Evolutionary conservation across 2,113 vertebrate species (phyloP).

Genomic region (Passer montanus): DNA sequence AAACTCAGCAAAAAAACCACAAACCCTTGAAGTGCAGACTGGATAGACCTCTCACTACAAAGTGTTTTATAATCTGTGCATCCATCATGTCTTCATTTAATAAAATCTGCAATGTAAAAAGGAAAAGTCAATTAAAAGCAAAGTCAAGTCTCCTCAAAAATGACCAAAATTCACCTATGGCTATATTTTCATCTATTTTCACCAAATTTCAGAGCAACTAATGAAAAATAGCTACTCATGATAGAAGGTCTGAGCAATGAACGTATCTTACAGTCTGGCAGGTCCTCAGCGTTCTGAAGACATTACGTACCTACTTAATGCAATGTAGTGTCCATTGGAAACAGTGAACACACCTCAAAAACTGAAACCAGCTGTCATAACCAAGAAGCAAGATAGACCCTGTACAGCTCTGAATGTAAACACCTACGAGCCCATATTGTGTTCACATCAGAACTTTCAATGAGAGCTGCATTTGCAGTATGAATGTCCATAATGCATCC

Average conservation of each 20-base stretch:
- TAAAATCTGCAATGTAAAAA: background rate
- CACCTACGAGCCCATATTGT: rapidly evolving
- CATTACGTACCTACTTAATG: background rate
- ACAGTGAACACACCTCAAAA: background rate
- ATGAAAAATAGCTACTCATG: background rate
- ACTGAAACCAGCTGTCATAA: background rate
- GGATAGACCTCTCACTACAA: background rate
- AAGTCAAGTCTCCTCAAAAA: background rate
- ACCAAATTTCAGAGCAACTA: background rate
- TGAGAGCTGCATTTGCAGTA: background rate
- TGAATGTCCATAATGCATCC: background rate
- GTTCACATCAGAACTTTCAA: background rate
- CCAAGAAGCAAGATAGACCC: background rate
- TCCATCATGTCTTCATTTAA: background rate
- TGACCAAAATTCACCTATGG: background rate
- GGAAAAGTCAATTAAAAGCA: background rate
- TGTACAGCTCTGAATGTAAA: background rate
- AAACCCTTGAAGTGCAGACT: background rate
- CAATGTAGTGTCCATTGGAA: background rate
- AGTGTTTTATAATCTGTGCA: background rate
- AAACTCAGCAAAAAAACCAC: background rate
- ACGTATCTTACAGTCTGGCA: background rate
- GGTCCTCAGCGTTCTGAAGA: background rate
- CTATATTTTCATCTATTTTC: background rate
- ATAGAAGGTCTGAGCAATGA: background rate